Evolutionary conservation across 2,888 invertebrate genomes (phyloP).

Genomic region (Lasioglossum vierecki): DNA sequence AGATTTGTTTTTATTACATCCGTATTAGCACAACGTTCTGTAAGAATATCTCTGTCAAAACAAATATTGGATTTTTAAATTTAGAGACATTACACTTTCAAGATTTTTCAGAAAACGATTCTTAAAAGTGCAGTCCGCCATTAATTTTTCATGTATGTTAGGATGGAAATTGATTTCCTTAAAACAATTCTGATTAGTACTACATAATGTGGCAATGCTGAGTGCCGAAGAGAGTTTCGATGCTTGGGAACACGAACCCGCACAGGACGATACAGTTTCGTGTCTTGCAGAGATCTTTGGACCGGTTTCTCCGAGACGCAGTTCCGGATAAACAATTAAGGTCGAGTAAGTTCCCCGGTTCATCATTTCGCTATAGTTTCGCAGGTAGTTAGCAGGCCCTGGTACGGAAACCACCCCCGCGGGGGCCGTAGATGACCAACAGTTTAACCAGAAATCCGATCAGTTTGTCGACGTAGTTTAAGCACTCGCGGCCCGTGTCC

Average conservation of each 20-base stretch:
- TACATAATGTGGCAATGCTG: too few relatives aligned
- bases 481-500: slow-evolving; percentile 30
- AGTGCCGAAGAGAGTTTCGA: too few relatives aligned
- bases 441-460: slow-evolving; percentile 71
- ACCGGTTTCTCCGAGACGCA: slow-evolving; percentile 29
- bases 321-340: slow-evolving; percentile 65
- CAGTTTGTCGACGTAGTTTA: slow-evolving; percentile 62
- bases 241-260: neutral
- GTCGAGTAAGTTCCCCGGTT: slow-evolving; percentile 49
- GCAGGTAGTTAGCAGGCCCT: slow-evolving; percentile 56
- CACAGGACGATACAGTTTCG: neutral
- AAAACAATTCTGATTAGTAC: too few relatives aligned
- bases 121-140: too few relatives aligned
- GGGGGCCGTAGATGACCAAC: slow-evolving; percentile 64
- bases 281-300: neutral
- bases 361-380: slow-evolving; percentile 63
- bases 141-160: too few relatives aligned
- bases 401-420: slow-evolving; percentile 44
- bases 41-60: neutral
- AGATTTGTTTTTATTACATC: neutral
- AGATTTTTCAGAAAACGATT: too few relatives aligned
- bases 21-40: neutral
- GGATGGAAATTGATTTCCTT: too few relatives aligned
- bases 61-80: neutral
- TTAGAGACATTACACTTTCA: neutral